These are phyloP conservation scores for Chromobotia macracanthus DNA, from an alignment of 2,797 vertebrate genomes.

Conservation along the genomic window DNA sequence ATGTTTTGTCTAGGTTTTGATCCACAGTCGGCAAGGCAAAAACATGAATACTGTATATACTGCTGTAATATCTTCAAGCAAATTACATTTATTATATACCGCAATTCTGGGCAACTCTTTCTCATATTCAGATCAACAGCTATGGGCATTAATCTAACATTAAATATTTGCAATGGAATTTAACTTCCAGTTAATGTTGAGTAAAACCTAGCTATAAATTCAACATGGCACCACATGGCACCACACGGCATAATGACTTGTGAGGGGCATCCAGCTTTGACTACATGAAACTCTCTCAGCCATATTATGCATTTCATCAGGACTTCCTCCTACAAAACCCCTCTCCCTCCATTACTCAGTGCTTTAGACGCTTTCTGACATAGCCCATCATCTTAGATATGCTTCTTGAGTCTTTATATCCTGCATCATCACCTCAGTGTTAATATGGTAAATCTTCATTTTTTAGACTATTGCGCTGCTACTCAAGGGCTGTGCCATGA, in stretches of 20 bases:
- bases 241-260: neutral
- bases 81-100: neutral
- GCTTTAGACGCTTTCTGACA: slow-evolving; percentile 57
- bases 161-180: neutral
- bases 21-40: no score
- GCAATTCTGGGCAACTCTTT: neutral
- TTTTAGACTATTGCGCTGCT: slow-evolving; percentile 19
- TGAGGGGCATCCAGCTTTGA: slow-evolving; percentile 10
- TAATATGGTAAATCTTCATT: slow-evolving; percentile 63
- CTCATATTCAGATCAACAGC: neutral
- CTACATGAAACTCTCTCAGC: slow-evolving; percentile 66
- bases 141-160: neutral
- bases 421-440: slow-evolving; percentile 63
- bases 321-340: slow-evolving; percentile 52
- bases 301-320: slow-evolving; percentile 52
- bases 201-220: neutral
- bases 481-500: neutral
- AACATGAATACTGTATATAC: no score
- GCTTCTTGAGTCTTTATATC: slow-evolving; percentile 63
- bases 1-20: no score
- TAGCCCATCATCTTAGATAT: slow-evolving; percentile 59
- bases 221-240: neutral
- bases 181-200: neutral
- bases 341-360: slow-evolving; percentile 64
- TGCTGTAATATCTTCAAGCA: no score